These are phyloP conservation scores for Sternarchorhynchus goeldii DNA, from an alignment of 2,797 vertebrate species.

Conservation along the genomic window DNA sequence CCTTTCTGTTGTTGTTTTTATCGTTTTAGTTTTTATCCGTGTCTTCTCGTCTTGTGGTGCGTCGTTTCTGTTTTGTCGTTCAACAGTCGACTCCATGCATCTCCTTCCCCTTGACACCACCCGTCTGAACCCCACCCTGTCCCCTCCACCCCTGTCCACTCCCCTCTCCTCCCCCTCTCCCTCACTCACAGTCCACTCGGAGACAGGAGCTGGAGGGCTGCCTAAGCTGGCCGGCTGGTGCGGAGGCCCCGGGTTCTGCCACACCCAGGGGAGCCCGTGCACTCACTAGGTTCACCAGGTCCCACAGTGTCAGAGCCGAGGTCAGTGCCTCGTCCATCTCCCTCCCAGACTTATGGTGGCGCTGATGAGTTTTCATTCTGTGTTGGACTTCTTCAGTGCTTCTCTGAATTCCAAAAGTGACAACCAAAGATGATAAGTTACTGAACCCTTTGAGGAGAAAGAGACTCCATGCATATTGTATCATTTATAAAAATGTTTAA, in stretches of 20 bases:
- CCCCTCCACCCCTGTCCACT: conserved; percentile 68
- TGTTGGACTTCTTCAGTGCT: conserved; percentile 9
- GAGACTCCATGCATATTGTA: neutral
- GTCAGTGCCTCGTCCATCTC: conserved; percentile 83
- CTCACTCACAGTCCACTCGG: conserved; percentile 91
- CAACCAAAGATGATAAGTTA: neutral
- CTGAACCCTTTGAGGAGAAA: neutral
- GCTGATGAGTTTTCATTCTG: conserved; percentile 43
- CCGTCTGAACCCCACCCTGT: conserved; percentile 76
- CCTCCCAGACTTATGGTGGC: conserved; percentile 61
- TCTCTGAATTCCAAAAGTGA: conserved; percentile 8
- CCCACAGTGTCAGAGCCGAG: conserved; percentile 92
- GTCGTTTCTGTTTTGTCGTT: conserved; percentile 69
- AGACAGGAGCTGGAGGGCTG: conserved; percentile 97
- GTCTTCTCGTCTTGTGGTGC: conserved; percentile 57
- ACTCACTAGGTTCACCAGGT: conserved; percentile 88
- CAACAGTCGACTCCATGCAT: conserved; percentile 72
- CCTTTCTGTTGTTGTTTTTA: neutral
- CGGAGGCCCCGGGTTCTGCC: conserved; percentile 83
- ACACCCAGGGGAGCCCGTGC: conserved; percentile 86
- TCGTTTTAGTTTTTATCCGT: conserved; percentile 43
- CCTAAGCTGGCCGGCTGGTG: conserved; percentile 85
- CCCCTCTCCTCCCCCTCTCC: conserved; percentile 55
- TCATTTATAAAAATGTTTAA: neutral
- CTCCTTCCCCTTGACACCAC: conserved; percentile 71